Base-by-base conservation (phyloP, 2,888 invertebrate species). In the Mythimna impura region DNA sequence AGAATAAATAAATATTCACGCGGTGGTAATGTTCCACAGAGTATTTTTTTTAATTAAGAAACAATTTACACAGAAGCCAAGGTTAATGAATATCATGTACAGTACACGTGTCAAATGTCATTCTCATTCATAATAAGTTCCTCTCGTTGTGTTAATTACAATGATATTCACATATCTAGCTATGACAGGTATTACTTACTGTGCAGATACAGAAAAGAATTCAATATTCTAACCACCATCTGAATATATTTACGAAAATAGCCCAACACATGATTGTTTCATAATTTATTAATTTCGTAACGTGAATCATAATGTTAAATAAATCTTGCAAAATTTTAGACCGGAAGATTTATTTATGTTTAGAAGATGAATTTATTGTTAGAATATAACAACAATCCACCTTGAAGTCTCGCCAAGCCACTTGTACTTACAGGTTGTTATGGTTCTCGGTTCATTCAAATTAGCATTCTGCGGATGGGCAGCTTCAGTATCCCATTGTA, bases 361-460 rank as follows among this genome's bases (percentile, higher is more conserved):
- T 22, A 50, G 62, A 70, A 84, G 64, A 78, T 80, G 68, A 76
- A 69, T 78, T 70, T 78, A 77, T 82, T 80, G 78, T 83, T 78
- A 65, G 73, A 76, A 67, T 77, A 78, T 74, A 79, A 85, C 74
- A 80, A 73, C 74, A 73, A 82, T 75, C 74, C 76, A 82, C 79
- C 82, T 91, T 88, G 88, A 88, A 86, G 85, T 76, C 82, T 87
- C 73, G 88, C 87, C 87, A 86, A 86, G 83, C 79, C 84, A 87
- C 85, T 88, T 78, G 82, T 80, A 79, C 77, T 86, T 77, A 84
- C 88, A 88, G 87, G 86, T 88, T 86, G 84, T 86, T 85, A 81
- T 85, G 85, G 81, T 87, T 85, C 87, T 88, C 81, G 77, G 73
- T 86, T 87, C 88, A 91, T 91, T 90, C 87, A 89, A 91, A 91